phyloP scores from a whole-genome alignment of 2,113 vertebrate species.

The Manacus vitellinus region DNA sequence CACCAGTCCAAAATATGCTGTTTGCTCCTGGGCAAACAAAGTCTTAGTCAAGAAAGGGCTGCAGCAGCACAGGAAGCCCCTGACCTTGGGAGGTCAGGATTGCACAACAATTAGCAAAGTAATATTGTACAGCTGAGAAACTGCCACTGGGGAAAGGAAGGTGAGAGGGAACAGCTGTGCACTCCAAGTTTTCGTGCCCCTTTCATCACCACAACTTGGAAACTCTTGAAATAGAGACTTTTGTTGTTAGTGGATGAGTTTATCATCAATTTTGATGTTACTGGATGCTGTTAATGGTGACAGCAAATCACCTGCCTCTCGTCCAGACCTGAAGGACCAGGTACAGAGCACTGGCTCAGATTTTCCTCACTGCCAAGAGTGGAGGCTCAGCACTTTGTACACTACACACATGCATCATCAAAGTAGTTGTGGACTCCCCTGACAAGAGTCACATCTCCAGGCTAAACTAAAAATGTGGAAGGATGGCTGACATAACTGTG shows the following conservation, averaged over 20 bases:
- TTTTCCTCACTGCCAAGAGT: background rate
- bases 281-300: background rate
- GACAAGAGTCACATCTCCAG: background rate
- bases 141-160: background rate
- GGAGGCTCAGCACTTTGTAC: background rate
- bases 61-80: background rate
- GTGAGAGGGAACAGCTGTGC: background rate
- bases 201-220: background rate
- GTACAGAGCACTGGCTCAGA: background rate
- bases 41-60: background rate
- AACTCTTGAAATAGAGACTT: background rate
- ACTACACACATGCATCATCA: background rate
- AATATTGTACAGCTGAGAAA: background rate
- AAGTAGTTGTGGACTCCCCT: background rate
- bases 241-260: background rate
- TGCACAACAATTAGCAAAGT: background rate
- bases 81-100: background rate
- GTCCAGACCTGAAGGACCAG: background rate
- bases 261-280: background rate
- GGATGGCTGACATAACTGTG: background rate
- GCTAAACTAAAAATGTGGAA: background rate
- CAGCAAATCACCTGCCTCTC: background rate
- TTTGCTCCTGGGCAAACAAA: background rate
- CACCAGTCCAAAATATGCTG: background rate
- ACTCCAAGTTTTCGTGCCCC: background rate